Percentiles rank a stretch among this genome's conserved stretches.
These are phyloP conservation scores for Hesperophylax magnus DNA, from an alignment of 1,140 invertebrate genomes.

Conservation along the genomic window DNA sequence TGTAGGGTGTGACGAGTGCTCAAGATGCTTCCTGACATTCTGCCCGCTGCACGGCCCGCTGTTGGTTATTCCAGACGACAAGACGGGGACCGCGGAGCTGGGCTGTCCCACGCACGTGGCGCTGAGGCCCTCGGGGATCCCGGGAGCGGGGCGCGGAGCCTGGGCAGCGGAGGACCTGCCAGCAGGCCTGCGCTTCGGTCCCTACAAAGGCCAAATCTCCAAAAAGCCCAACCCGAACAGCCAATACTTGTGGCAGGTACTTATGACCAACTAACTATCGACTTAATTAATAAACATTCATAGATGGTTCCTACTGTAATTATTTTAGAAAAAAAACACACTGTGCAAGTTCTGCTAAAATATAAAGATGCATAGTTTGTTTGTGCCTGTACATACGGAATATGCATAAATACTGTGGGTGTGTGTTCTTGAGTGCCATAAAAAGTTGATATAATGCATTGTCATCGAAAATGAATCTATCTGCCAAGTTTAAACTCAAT, in stretches of 20 bases:
- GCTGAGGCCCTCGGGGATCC: neutral
- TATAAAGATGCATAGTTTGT: too few relatives aligned
- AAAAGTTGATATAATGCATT: too few relatives aligned
- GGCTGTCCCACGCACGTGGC: neutral
- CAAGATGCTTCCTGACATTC: neutral
- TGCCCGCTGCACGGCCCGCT: neutral
- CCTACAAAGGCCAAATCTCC: constrained; percentile 61
- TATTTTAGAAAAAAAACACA: too few relatives aligned
- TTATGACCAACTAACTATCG: too few relatives aligned
- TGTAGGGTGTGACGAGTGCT: constrained; percentile 8
- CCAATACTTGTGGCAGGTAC: constrained; percentile 18
- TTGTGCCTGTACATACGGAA: too few relatives aligned
- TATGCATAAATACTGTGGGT: too few relatives aligned
- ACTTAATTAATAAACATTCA: too few relatives aligned
- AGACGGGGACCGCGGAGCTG: neutral
- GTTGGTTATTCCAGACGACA: neutral
- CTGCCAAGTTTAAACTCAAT: too few relatives aligned
- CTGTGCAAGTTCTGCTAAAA: too few relatives aligned
- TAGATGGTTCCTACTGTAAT: too few relatives aligned
- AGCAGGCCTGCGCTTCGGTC: constrained; percentile 64
- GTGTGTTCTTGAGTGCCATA: too few relatives aligned
- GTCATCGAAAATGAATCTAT: too few relatives aligned
- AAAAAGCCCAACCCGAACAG: constrained; percentile 51
- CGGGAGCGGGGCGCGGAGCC: constrained; percentile 64
- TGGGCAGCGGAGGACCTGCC: constrained; percentile 62